Conservation (phyloP, 2,888 invertebrate species). For the Caenorhabditis uteleia region DNA sequence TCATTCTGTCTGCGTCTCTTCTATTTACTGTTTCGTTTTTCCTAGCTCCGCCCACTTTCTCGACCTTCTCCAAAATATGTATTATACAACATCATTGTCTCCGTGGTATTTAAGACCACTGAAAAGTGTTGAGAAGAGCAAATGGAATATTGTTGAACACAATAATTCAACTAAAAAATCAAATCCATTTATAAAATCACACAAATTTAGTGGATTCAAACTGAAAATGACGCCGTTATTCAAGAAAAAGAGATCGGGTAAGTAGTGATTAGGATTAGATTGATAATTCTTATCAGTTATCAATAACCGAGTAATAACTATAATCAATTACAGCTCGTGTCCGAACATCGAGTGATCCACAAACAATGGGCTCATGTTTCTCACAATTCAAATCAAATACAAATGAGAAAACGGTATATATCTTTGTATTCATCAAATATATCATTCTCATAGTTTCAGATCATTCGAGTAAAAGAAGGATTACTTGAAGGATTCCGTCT, state of each 20-base stretch:
- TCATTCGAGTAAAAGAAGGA: constrained; percentile 27
- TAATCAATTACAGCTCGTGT: constrained; percentile 27
- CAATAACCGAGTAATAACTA: too few relatives aligned
- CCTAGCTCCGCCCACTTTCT: too few relatives aligned
- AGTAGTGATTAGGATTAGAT: neutral
- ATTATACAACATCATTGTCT: neutral
- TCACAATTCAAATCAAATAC: constrained; percentile 16
- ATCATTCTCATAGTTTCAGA: constrained; percentile 2
- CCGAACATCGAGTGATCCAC: constrained; percentile 35
- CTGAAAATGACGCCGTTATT: constrained; percentile 21
- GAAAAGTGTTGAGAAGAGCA: too few relatives aligned
- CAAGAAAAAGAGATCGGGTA: constrained; percentile 15
- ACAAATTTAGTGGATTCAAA: neutral
- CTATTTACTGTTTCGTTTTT: too few relatives aligned
- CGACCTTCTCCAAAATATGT: too few relatives aligned
- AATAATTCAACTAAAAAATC: too few relatives aligned
- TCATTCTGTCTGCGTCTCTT: too few relatives aligned
- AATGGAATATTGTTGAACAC: too few relatives aligned
- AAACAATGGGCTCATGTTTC: constrained; percentile 27
- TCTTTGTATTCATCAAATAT: neutral
- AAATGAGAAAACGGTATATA: constrained; percentile 15
- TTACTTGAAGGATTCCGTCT: constrained; percentile 30
- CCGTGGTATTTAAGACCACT: neutral
- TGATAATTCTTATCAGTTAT: neutral
- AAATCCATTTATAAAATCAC: too few relatives aligned